These are phyloP conservation scores for Dascyllus trimaculatus DNA, from an alignment of 2,113 vertebrate genomes.

Conservation along the genomic window DNA sequence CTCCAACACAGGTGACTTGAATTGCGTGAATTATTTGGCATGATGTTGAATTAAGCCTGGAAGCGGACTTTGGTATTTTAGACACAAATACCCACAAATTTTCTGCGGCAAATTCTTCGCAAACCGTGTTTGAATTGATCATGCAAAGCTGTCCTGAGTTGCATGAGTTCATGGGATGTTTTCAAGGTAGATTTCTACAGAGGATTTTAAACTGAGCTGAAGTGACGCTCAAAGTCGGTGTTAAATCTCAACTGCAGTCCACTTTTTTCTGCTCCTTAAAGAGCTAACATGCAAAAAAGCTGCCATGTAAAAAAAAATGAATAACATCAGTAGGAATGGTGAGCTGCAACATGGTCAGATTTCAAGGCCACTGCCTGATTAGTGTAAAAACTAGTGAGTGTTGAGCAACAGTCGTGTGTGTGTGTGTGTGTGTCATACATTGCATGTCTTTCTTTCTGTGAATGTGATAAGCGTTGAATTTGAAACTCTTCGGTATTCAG, in stretches of 20 bases:
- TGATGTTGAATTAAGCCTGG: not conserved
- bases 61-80: not conserved
- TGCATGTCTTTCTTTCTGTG: not conserved
- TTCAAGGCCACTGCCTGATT: slow-evolving; percentile 41
- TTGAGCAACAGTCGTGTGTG: slow-evolving; percentile 36
- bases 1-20: not conserved
- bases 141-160: slow-evolving; percentile 1
- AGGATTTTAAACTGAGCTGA: slow-evolving; percentile 5
- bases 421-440: slow-evolving; percentile 3
- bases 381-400: slow-evolving; percentile 4
- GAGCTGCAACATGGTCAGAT: slow-evolving; percentile 44
- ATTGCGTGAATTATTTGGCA: not conserved
- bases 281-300: not conserved
- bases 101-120: not conserved
- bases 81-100: not conserved
- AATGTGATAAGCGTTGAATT: slow-evolving; percentile 31
- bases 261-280: not conserved
- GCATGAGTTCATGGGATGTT: not conserved
- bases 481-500: slow-evolving; percentile 7
- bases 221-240: not conserved
- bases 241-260: not conserved
- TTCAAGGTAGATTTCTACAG: not conserved
- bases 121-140: slow-evolving; percentile 5
- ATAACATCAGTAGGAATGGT: slow-evolving; percentile 12
- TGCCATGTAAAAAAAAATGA: slow-evolving; percentile 25